Conservation (phyloP, 2,113 vertebrate species). For the Caracal caracal region DNA sequence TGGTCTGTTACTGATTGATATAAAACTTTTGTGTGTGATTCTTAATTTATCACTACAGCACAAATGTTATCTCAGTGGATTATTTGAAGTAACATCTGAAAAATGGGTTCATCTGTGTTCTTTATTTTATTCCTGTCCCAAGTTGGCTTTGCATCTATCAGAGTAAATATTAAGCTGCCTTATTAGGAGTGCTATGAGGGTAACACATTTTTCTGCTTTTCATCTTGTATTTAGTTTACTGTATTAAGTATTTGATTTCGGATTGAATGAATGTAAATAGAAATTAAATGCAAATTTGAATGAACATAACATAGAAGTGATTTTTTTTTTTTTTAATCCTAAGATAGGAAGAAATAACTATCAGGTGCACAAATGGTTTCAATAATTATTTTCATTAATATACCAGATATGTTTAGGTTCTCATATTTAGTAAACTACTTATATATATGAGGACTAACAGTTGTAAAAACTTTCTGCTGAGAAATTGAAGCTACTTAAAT, state of each 20-base stretch:
- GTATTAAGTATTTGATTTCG: constrained; percentile 80
- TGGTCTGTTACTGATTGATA: constrained; percentile 61
- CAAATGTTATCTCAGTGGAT: constrained; percentile 72
- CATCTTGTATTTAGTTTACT: constrained; percentile 84
- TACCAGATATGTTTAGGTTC: constrained; percentile 46
- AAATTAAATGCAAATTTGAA: constrained; percentile 87
- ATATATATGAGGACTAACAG: constrained; percentile 51
- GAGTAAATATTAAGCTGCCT: constrained; percentile 83
- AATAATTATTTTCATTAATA: constrained; percentile 46
- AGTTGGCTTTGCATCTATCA: constrained; percentile 78
- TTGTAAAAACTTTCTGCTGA: constrained; percentile 62
- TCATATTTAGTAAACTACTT: constrained; percentile 68
- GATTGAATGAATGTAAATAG: constrained; percentile 85
- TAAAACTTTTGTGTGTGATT: constrained; percentile 63
- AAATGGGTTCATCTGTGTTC: constrained; percentile 70
- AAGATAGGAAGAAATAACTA: constrained; percentile 59
- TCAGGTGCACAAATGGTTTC: constrained; percentile 44
- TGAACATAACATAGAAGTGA: constrained; percentile 78
- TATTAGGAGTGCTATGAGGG: constrained; percentile 79
- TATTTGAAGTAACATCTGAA: constrained; percentile 63
- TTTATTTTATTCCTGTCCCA: constrained; percentile 69
- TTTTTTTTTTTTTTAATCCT: constrained; percentile 76
- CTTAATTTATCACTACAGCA: constrained; percentile 63
- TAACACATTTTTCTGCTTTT: constrained; percentile 80
- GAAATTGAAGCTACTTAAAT: constrained; percentile 43